These are phyloP conservation scores for Spialia ferax DNA, from an alignment of 2,888 invertebrate genomes.

Conservation along the genomic window DNA sequence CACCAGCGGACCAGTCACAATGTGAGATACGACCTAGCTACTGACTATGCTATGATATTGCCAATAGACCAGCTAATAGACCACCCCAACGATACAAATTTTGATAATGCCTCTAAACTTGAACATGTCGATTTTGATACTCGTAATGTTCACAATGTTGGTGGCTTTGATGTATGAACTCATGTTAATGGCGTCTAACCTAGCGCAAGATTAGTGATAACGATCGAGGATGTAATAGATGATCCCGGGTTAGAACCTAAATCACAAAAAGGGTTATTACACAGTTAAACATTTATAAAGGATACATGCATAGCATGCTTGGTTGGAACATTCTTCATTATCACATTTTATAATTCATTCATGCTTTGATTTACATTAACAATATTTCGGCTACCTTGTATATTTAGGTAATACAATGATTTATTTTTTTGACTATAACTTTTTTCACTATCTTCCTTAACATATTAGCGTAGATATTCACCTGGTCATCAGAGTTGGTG, in stretches of 20 bases:
- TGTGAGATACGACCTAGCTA: constrained; percentile 85
- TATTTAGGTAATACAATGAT: neutral
- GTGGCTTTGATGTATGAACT: neutral
- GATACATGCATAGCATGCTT: constrained; percentile 76
- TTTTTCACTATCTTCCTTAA: neutral
- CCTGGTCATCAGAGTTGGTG: constrained; percentile 83
- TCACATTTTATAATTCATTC: constrained; percentile 52
- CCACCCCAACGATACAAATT: constrained; percentile 16
- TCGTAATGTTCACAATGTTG: neutral
- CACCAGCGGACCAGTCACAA: constrained; percentile 86
- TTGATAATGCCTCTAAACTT: constrained; percentile 22
- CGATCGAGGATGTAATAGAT: constrained; percentile 19
- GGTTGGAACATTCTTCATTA: constrained; percentile 44
- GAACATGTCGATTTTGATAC: neutral
- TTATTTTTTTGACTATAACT: neutral
- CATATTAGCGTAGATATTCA: constrained; percentile 65
- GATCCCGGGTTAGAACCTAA: constrained; percentile 53
- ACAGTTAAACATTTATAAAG: constrained; percentile 50
- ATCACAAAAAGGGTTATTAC: constrained; percentile 42
- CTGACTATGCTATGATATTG: constrained; percentile 66
- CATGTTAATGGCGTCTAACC: constrained; percentile 23
- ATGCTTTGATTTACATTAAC: constrained; percentile 56
- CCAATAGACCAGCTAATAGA: constrained; percentile 63
- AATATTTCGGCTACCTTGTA: neutral
- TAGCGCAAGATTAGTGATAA: constrained; percentile 9